Conservation (phyloP, 53 echinoderm and acorn worm genomes). For the Patiria pectinifera region DNA sequence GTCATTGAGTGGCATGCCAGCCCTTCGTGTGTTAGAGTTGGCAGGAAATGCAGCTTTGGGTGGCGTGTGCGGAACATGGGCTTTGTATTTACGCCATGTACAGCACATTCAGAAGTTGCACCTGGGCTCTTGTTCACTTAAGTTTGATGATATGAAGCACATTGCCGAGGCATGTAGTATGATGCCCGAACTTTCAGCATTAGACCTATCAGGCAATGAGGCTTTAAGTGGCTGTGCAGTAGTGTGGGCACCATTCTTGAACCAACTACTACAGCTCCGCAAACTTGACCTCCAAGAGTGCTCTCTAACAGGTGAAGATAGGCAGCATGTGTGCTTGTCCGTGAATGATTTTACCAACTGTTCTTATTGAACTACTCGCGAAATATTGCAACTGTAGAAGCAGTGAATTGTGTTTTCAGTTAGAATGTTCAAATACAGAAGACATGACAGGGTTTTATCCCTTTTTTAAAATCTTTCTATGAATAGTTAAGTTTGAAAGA, state of each 20-base stretch:
- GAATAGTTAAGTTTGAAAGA: too few species aligned
- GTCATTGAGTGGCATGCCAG: neutral
- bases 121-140: neutral
- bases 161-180: neutral
- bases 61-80: neutral
- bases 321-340: neutral
- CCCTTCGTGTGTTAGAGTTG: slow-evolving; percentile 9
- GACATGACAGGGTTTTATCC: too few species aligned
- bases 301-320: slow-evolving; percentile 7
- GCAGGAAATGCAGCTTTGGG: slow-evolving; percentile 14
- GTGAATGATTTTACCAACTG: neutral
- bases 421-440: too few species aligned
- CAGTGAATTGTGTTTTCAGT: too few species aligned
- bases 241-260: neutral
- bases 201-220: slow-evolving; percentile 15
- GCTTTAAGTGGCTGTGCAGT: neutral
- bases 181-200: neutral
- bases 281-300: neutral
- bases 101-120: slow-evolving; percentile 15
- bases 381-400: neutral
- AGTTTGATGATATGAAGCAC: neutral
- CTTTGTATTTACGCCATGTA: neutral
- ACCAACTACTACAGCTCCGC: neutral
- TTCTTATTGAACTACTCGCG: neutral
- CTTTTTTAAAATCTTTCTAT: too few species aligned